phyloP scores from a whole-genome alignment of 2,888 invertebrate species.

The Ptilodon capucinus region DNA sequence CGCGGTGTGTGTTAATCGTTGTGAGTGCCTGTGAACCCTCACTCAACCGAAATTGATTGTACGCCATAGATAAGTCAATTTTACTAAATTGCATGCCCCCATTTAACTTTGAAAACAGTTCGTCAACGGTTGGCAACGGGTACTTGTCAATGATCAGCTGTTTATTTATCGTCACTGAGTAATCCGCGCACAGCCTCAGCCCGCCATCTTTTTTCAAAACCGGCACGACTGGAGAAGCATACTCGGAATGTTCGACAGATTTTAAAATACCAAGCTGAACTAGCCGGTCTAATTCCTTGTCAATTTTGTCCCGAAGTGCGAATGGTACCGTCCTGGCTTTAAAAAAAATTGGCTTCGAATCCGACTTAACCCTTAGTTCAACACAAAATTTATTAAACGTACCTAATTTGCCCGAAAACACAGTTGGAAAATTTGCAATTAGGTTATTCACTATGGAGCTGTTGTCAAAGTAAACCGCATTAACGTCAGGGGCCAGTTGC shows the following conservation, averaged over 20 bases:
- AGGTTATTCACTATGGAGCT: too few relatives aligned
- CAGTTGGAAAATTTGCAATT: too few relatives aligned
- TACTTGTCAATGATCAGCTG: slow-evolving; percentile 14
- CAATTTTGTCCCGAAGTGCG: slow-evolving; percentile 7
- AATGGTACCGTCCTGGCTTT: slow-evolving; percentile 11
- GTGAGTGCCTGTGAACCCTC: slow-evolving; percentile 9
- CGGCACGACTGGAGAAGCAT: slow-evolving; percentile 4
- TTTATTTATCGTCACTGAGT: slow-evolving; percentile 12
- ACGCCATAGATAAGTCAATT: slow-evolving; percentile 14
- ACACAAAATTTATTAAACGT: too few relatives aligned
- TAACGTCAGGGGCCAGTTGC: too few relatives aligned
- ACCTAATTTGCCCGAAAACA: too few relatives aligned
- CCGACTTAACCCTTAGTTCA: too few relatives aligned
- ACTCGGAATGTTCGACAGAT: slow-evolving; percentile 5
- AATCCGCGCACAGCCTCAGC: slow-evolving; percentile 6
- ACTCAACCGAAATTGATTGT: slow-evolving; percentile 13
- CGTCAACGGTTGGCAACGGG: slow-evolving; percentile 14
- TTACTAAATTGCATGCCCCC: slow-evolving; percentile 11
- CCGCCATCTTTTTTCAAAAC: slow-evolving; percentile 8
- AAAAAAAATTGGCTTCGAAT: too few relatives aligned
- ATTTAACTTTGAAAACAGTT: slow-evolving; percentile 10
- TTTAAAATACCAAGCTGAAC: slow-evolving; percentile 4
- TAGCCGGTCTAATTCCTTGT: slow-evolving; percentile 3
- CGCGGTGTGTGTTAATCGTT: slow-evolving; percentile 14
- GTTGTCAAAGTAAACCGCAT: too few relatives aligned